Conservation (phyloP, 2,888 invertebrate genomes). For the Acleris sparsana region DNA sequence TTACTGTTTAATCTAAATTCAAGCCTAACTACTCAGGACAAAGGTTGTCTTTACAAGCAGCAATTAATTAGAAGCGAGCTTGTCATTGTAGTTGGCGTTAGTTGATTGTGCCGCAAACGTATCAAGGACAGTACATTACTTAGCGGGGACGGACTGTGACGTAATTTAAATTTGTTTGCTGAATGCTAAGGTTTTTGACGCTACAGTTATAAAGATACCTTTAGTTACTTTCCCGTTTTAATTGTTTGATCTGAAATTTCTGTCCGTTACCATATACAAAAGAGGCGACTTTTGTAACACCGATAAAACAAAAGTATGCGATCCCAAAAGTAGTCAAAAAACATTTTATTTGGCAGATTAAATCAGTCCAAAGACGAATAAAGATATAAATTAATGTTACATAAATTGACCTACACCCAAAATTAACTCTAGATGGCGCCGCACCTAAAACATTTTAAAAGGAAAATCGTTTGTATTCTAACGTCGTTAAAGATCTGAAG, state of each 20-base stretch:
- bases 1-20: neutral
- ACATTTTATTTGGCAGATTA: no score
- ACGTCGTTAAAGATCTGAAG: no score
- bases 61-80: neutral
- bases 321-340: no score
- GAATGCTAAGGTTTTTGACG: conserved; percentile 3
- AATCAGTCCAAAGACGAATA: no score
- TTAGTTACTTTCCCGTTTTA: conserved; percentile 9
- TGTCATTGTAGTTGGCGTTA: neutral
- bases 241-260: neutral
- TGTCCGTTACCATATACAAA: neutral
- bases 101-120: neutral
- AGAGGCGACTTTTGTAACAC: neutral
- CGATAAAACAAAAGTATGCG: no score
- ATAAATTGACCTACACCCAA: no score
- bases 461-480: no score
- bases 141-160: conserved; percentile 5
- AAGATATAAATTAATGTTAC: no score
- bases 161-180: conserved; percentile 19
- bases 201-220: conserved; percentile 7
- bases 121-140: conserved; percentile 9
- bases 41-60: neutral
- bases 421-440: no score
- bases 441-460: no score
- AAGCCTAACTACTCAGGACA: neutral